These are phyloP conservation scores for Mesorhabditis belari DNA, from an alignment of 2,888 invertebrate species.

Conservation along the genomic window DNA sequence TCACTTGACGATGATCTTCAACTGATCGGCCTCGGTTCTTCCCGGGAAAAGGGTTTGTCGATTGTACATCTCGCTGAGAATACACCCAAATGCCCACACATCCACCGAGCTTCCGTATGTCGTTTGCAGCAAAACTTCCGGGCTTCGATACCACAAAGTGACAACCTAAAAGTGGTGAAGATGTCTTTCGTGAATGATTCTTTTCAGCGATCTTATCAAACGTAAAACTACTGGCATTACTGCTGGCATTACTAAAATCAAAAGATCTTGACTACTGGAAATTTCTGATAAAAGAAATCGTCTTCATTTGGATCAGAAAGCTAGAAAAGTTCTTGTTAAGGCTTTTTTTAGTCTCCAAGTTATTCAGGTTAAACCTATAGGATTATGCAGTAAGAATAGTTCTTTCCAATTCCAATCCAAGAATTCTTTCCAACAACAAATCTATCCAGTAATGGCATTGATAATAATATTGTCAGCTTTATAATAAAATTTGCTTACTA, in stretches of 20 bases:
- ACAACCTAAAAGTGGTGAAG: conserved; percentile 67
- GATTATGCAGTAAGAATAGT: too few relatives aligned
- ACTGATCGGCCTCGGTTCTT: conserved; percentile 80
- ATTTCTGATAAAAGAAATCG: background rate
- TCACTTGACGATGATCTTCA: conserved; percentile 75
- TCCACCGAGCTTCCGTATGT: conserved; percentile 88
- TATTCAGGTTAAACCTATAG: too few relatives aligned
- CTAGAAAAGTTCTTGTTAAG: too few relatives aligned
- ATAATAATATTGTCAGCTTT: too few relatives aligned
- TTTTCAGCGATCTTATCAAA: background rate
- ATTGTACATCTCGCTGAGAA: conserved; percentile 77
- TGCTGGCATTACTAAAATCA: background rate
- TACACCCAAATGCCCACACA: conserved; percentile 92
- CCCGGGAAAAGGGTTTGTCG: conserved; percentile 74
- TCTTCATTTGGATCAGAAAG: background rate
- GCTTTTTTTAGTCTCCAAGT: too few relatives aligned
- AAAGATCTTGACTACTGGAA: too few relatives aligned
- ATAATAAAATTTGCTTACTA: too few relatives aligned
- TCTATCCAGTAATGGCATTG: too few relatives aligned
- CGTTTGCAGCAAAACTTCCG: conserved; percentile 82
- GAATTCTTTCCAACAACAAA: too few relatives aligned
- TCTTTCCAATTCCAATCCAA: too few relatives aligned
- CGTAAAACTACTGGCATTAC: background rate
- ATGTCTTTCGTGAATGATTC: background rate
- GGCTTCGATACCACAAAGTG: conserved; percentile 89